Base-by-base conservation (phyloP, 2,797 vertebrate species). In the Halcyon smyrnensis region DNA sequence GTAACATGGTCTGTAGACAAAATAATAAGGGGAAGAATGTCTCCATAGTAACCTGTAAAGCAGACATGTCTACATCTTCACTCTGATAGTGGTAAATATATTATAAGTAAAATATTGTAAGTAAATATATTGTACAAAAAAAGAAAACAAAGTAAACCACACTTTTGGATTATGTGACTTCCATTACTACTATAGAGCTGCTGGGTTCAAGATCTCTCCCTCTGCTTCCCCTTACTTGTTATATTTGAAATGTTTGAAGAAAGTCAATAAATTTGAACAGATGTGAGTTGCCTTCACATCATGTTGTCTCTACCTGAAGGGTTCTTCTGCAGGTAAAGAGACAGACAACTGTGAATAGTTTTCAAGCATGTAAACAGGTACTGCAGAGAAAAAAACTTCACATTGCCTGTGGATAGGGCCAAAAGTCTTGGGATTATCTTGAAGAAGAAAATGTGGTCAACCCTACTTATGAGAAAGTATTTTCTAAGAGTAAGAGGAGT, bases 11-110 rank as follows among this genome's bases (percentile, higher is more conserved):
- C 78, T 95, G 78, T 94, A 89, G 92, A 89, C 64, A 93, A 81
- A 89, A 77, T 87, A 95, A 77, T 62, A 64, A 93, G 93, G 50
- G 54, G 37, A 94, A 90, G 46, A 65, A 90, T 87, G 78, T 96
- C 91, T 90, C 93, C 94, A 95, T 95, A 96, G 96, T 89, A 97
- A 96, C 95, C 88, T 93, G 75, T 70, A 87, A 93, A 95, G 83
- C 70, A 93, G 71, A n/a, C 74, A 87, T 85, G 68, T 77, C 78
- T 92, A 62, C 41, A 27, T 95, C 91, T 90, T 94, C 32, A 77
- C 64, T 94, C 50, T 50, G 37, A 78, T 75, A 68, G 30, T 56
- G 39, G 37, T 37, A 37, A 37, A 37, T 37, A 37, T 37, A 37
- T 37, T 37, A 10, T 37, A 37, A 37, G 37, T 37, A 37, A 37